Conservation (phyloP, 2,888 invertebrate genomes). For the Cataglyphis rosenhaueri region DNA sequence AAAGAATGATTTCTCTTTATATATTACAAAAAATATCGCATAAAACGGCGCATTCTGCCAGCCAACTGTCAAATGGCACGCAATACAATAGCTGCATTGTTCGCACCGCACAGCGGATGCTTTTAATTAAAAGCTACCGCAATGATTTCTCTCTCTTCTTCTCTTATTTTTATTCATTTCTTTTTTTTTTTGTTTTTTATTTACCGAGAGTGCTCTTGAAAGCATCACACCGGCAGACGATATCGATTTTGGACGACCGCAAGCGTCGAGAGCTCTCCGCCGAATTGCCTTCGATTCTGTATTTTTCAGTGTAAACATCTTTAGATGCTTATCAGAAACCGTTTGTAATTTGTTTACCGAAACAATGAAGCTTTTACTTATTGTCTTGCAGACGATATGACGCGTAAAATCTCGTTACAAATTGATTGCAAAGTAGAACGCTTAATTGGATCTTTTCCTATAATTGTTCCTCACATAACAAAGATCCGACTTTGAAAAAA, state of each 20-base stretch:
- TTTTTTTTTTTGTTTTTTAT: conserved; percentile 41
- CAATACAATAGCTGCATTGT: conserved; percentile 78
- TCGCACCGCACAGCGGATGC: conserved; percentile 66
- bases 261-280: neutral
- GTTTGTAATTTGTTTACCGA: conserved; percentile 24
- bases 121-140: conserved; percentile 79
- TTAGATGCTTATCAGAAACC: conserved; percentile 27
- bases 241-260: conserved; percentile 35
- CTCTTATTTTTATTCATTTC: neutral
- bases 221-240: conserved; percentile 34
- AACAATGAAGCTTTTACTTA: conserved; percentile 21
- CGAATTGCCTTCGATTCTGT: conserved; percentile 11
- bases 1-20: conserved; percentile 34
- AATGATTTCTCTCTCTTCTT: conserved; percentile 18
- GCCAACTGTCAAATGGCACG: conserved; percentile 74
- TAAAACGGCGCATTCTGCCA: conserved; percentile 60
- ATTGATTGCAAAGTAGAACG: neutral
- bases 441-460: neutral
- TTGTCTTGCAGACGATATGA: neutral
- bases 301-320: conserved; percentile 45
- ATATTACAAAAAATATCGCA: conserved; percentile 34
- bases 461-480: neutral
- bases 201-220: conserved; percentile 55
- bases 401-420: neutral
- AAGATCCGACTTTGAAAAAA: neutral